Evolutionary conservation across 2,888 invertebrate genomes (phyloP).

Genomic region (Eupithecia tripunctaria): DNA sequence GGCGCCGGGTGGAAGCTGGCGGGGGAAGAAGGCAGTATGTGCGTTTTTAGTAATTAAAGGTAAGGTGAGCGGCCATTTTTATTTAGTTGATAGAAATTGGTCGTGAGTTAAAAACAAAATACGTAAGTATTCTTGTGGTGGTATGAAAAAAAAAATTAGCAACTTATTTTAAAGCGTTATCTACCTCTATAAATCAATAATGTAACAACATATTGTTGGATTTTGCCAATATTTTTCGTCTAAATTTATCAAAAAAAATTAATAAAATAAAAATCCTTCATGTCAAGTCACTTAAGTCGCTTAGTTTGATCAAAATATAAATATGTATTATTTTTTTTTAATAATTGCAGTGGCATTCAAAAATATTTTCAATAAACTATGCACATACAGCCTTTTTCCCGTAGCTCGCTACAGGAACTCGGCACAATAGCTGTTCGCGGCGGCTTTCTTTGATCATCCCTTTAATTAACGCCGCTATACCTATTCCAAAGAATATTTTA

Average conservation of each 20-base stretch:
- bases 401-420: slow-evolving; percentile 62
- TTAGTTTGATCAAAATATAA: too few species aligned
- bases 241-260: neutral
- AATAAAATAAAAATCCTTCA: too few species aligned
- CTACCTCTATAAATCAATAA: too few species aligned
- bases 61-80: neutral
- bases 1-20: slow-evolving; percentile 59
- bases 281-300: too few species aligned
- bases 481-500: slow-evolving; percentile 34
- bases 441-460: slow-evolving; percentile 76
- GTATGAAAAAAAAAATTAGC: too few species aligned
- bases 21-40: slow-evolving; percentile 48
- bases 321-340: too few species aligned
- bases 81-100: too few species aligned
- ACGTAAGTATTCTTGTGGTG: too few species aligned
- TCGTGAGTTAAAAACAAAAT: too few species aligned
- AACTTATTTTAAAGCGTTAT: too few species aligned
- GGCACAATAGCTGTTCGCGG: slow-evolving; percentile 70
- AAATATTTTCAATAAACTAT: neutral
- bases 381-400: slow-evolving; percentile 47
- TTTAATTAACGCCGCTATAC: slow-evolving; percentile 68
- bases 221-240: neutral
- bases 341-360: too few species aligned
- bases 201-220: neutral
- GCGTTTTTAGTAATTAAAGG: slow-evolving; percentile 22